Evolutionary conservation across 92 coral and sea anemone genomes (phyloP), one percentile per base, ranked within the genome.

Genomic region (Montipora capitata): DNA sequence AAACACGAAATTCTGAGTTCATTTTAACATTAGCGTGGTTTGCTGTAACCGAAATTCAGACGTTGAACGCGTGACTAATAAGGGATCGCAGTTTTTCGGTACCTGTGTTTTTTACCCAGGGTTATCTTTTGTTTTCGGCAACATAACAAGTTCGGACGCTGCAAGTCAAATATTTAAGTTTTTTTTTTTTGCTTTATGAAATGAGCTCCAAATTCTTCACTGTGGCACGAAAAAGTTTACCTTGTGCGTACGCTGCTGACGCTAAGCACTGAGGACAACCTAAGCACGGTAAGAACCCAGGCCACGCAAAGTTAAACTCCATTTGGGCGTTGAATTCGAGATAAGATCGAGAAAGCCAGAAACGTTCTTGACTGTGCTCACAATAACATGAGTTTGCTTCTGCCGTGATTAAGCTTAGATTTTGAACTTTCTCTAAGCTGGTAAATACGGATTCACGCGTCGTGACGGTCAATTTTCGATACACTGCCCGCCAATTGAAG

Each of bases 231-330:
- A 6, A 65, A 65, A 64, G 42, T 39, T 38, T 68, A 81, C 85
- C 85, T 81, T 68, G 68, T 14, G 56, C 39, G 0, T 66, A 68
- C 40, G 77, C 43, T 5, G 77, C 51, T 12, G 85, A 39, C 52
- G 77, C 67, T 9, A 68, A 40, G 17, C 85, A 81, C 10, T 81
- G 85, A 1, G 74, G 52, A 40, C 85, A 81, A 40, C 77, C 77
- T 42, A 72, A 68, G 54, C 74, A 69, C 1, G 85, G 68, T 7
- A 59, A 11, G 18, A 15, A 81, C 2, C 67, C 45, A 6, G 77
- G 43, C 85, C 85, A 81, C 12, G 61, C 61, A 54, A 54, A 54
- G 18, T 52, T 58, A 12, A 81, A 39, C 77, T 72, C 85, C 85
- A 81, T 81, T 51, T 5, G 2, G 4, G 17, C 16, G 6, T n/a